phyloP scores from a whole-genome alignment of 2,888 invertebrate species.

The Conistra vaccinii region DNA sequence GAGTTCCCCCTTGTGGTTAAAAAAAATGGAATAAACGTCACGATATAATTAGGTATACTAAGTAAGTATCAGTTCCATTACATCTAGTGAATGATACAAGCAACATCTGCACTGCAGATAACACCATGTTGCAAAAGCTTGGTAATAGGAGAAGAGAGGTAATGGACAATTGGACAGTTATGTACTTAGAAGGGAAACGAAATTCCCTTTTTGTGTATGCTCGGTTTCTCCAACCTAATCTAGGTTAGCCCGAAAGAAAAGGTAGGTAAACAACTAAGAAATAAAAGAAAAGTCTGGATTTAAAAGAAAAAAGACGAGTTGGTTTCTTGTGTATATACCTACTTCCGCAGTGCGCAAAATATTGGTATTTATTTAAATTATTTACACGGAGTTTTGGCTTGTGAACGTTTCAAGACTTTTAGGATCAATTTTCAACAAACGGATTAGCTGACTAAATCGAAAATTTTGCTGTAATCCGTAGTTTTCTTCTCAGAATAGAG shows the following conservation, averaged over 20 bases:
- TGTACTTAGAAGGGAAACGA: background rate
- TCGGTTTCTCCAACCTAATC: constrained; percentile 7
- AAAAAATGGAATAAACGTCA: too few relatives aligned
- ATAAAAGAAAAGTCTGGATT: constrained; percentile 25
- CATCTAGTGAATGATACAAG: background rate
- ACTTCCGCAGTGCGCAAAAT: constrained; percentile 54
- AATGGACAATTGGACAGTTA: background rate
- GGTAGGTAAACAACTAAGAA: constrained; percentile 9
- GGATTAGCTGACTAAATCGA: background rate
- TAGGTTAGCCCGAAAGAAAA: constrained; percentile 4
- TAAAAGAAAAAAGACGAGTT: constrained; percentile 20
- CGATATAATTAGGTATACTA: too few relatives aligned
- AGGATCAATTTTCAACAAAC: background rate
- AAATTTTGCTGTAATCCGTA: background rate
- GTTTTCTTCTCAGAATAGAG: background rate
- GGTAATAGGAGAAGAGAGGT: too few relatives aligned
- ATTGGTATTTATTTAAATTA: constrained; percentile 36
- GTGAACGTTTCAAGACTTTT: constrained; percentile 23
- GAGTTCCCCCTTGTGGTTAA: too few relatives aligned
- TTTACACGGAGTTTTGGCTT: constrained; percentile 11
- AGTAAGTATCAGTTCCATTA: too few relatives aligned
- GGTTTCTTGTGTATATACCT: constrained; percentile 22
- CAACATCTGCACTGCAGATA: too few relatives aligned
- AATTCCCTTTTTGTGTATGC: background rate
- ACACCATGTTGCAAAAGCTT: background rate